Base-by-base conservation (phyloP, 2,888 invertebrate genomes). In the Drosophila koepferae region DNA sequence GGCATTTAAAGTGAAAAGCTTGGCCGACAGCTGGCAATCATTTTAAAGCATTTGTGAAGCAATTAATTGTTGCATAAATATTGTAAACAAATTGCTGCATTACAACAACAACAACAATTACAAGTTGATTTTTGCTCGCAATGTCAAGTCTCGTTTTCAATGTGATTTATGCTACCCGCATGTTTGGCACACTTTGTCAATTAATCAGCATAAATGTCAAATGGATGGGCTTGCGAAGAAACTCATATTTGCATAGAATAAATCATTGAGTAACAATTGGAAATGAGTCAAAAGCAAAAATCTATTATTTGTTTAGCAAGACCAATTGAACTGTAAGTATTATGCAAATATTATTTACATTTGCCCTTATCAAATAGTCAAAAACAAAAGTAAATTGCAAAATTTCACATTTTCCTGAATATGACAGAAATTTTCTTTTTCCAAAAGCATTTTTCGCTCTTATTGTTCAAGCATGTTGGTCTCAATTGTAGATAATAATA, bases 41-140 rank as follows among this genome's bases (percentile, higher is more conserved):
- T 71, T 86, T 77, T 69, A 69, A 76, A 59, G 77, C 77, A 68
- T 72, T 77, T 85, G 61, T 60, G 68, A 69, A 82, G 70, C 73
- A 74, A 88, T 87, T 85, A 74, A 72, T 83, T 85, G 58, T 61
- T 63, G 56, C 40, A 69, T 73, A 84, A 86, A 81, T 77, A 73
- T 75, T 82, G 66, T 56, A 74, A 74, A 72, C 54, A 79, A 86
- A 69, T 74, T 48, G 44, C 58, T 49, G 41, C 51, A 51, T 18
- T 18, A n/a, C 49, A 58, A 41, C 59, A 34, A 49, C 58, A 55
- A 56, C 51, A 12, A 64, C 62, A 53, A 72, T 48, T 38, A 41
- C 54, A 34, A 51, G 63, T 51, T 62, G 53, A 68, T 72, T 70
- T 66, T 69, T 56, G 67, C 66, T 53, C n/a, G 16, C 66, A 65